These are phyloP conservation scores for Cololabis saira DNA, from an alignment of 2,113 vertebrate genomes.

Conservation along the genomic window DNA sequence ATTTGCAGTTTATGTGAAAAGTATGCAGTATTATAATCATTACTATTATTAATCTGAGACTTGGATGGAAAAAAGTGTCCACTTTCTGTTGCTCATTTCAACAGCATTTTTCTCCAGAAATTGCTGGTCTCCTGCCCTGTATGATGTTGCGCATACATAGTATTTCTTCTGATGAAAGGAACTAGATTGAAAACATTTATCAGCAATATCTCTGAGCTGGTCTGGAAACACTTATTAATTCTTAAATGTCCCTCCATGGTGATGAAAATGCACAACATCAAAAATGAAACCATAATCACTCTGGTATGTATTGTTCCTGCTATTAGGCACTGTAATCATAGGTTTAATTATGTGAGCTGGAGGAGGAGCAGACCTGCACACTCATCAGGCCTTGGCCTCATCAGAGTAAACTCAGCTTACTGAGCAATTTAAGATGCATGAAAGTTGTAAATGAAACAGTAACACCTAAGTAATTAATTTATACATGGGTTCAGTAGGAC, in stretches of 20 bases:
- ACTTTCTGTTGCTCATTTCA: conserved; percentile 12
- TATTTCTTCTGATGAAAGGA: conserved; percentile 27
- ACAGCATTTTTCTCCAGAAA: conserved; percentile 14
- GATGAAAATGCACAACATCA: conserved; percentile 38
- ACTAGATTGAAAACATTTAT: conserved; percentile 41
- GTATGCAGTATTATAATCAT: too few species aligned
- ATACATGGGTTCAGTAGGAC: neutral
- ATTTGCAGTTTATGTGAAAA: too few species aligned
- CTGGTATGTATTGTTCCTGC: conserved; percentile 57
- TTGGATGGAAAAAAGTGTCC: conserved; percentile 26
- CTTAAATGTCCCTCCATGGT: conserved; percentile 31
- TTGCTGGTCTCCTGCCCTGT: conserved; percentile 5
- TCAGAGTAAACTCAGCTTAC: neutral
- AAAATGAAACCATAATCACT: conserved; percentile 53
- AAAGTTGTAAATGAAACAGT: conserved; percentile 9
- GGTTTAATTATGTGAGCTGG: conserved; percentile 52
- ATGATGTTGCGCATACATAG: conserved; percentile 29
- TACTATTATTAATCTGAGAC: neutral
- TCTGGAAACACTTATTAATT: conserved; percentile 31
- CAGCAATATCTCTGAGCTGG: conserved; percentile 4
- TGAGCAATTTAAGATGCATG: neutral
- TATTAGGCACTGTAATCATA: conserved; percentile 56
- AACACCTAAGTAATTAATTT: neutral
- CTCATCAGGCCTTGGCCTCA: conserved; percentile 5
- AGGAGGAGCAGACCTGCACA: conserved; percentile 11